Evolutionary conservation across 2,888 invertebrate genomes (phyloP), one percentile per base, ranked within the genome.

Genomic region (Ptychoptera albimana): DNA sequence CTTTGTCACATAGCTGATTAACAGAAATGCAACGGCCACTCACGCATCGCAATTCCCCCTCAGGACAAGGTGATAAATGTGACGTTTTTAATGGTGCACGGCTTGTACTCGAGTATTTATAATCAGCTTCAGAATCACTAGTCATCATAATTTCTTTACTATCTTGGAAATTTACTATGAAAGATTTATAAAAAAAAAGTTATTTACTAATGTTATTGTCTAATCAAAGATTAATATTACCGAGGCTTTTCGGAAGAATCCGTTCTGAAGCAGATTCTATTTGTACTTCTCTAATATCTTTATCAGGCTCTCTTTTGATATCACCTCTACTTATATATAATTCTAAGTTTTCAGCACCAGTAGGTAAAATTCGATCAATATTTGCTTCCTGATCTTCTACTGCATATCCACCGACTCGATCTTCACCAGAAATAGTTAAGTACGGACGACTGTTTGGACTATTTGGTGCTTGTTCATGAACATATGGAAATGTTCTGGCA

Each of bases 21-120:
- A 77, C 66, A 1, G 74, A 73, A 51, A 78, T 77, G 57, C 77
- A 78, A 47, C 72, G 66, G 23, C 77, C 77, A 54, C 75, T 76
- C 5, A 75, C 72, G 52, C 77, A 78, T 45, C 77, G 69, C 42
- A 77, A 59, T 52, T 77, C 73, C 0, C 70, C 69, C 43, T 60
- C 64, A 1, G 69, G 73, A 55, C 67, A 75, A 0, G 71, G 69
- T 1, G 71, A 71, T 1, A 62, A 58, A 52, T 69, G 69, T 42
- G 46, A 42, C 14, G 51, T 49, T 43, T 43, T 47, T 12, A 37
- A 42, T 37, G 44, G 46, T 15, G 49, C 43, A 11, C 32, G 36
- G 50, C 50, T 43, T 42, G 46, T 14, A 46, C 49, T 51, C 8
- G 63, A 59, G 48, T 60, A 57, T 54, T 65, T 64, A 46, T 63